These are phyloP conservation scores for Chrysoperla carnea DNA, from an alignment of 1,140 invertebrate species.

Conservation along the genomic window DNA sequence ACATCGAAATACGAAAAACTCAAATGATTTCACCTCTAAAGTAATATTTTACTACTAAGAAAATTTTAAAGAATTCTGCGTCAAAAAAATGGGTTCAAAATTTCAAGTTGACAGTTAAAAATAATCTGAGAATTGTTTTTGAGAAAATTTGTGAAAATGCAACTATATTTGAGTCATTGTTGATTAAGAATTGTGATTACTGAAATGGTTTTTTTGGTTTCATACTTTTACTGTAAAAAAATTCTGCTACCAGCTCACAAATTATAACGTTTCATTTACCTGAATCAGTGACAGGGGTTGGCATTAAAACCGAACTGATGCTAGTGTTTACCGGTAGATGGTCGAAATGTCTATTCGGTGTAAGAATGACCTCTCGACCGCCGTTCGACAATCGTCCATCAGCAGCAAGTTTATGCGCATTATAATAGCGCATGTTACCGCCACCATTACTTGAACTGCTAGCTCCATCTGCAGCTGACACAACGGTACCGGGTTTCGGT, in stretches of 20 bases:
- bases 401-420: constrained; percentile 47
- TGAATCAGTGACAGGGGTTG: constrained; percentile 24
- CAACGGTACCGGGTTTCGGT: constrained; percentile 26
- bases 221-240: too few species aligned
- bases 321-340: constrained; percentile 69
- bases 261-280: neutral
- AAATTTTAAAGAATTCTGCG: too few species aligned
- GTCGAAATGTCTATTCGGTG: constrained; percentile 59
- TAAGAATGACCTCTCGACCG: constrained; percentile 44
- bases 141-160: too few species aligned
- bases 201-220: too few species aligned
- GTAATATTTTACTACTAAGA: too few species aligned
- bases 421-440: constrained; percentile 33
- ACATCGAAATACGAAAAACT: too few species aligned
- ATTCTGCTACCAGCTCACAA: neutral
- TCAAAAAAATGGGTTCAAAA: too few species aligned
- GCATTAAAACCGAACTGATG: constrained; percentile 76
- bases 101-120: too few species aligned
- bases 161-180: too few species aligned
- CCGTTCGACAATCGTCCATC: constrained; percentile 47
- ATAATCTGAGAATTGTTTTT: too few species aligned
- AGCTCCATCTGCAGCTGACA: constrained; percentile 17
- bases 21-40: too few species aligned
- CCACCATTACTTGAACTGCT: constrained; percentile 8
- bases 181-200: too few species aligned